A percentile compares a stretch with the other conserved stretches of the same genome.
These are phyloP conservation scores for Teleiodes luculella DNA, from an alignment of 2,888 invertebrate species.

Conservation along the genomic window DNA sequence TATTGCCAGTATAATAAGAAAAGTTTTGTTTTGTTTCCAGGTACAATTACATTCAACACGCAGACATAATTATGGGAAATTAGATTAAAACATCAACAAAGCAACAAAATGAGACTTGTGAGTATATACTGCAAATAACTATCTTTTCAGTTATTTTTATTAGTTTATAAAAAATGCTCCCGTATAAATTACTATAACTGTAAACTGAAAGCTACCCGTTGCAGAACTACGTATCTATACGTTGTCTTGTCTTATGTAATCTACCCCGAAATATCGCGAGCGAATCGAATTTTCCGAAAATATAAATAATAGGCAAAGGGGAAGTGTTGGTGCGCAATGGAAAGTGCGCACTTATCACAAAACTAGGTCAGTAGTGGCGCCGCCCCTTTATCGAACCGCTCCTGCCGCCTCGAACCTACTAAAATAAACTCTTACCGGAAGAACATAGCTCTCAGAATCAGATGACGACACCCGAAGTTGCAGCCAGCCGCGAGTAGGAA, in stretches of 20 bases:
- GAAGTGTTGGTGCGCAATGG: constrained; percentile 70
- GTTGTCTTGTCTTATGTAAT: neutral
- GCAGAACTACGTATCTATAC: too few relatives aligned
- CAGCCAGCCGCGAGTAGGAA: constrained; percentile 48
- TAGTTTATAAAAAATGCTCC: neutral
- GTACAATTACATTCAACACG: constrained; percentile 45
- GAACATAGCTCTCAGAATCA: constrained; percentile 50
- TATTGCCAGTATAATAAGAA: constrained; percentile 1
- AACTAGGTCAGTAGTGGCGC: constrained; percentile 77
- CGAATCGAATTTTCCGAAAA: constrained; percentile 32
- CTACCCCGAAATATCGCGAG: neutral
- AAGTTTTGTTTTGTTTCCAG: constrained; percentile 43
- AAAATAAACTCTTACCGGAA: constrained; percentile 56
- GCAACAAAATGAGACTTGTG: constrained; percentile 69
- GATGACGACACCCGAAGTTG: constrained; percentile 32
- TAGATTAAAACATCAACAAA: constrained; percentile 31
- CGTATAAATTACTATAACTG: too few relatives aligned
- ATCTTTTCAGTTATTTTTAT: too few relatives aligned
- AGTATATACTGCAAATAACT: constrained; percentile 30
- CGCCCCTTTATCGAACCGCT: constrained; percentile 76
- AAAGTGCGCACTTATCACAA: constrained; percentile 72
- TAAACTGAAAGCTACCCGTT: too few relatives aligned
- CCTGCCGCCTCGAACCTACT: constrained; percentile 38
- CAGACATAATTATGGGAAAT: constrained; percentile 42
- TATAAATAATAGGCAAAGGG: constrained; percentile 64